Evolutionary conservation across 2,888 invertebrate species (phyloP), one percentile per base, ranked within the genome.

Genomic region (Microctonus hyperodae): DNA sequence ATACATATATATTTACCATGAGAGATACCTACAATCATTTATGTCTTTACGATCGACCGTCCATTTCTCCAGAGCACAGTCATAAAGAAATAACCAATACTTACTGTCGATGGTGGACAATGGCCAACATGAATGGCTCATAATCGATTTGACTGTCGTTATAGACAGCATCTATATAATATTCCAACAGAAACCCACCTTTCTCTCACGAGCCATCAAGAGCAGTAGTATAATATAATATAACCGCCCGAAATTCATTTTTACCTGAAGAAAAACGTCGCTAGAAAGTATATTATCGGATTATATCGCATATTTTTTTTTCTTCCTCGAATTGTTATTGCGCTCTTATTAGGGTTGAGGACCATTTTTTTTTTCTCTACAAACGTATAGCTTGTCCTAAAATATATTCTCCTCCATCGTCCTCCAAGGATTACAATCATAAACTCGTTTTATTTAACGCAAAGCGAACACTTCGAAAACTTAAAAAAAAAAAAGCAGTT

Each of bases 141-240:
- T 79, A 76, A 80, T 79, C 79, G 78, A 78, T 79, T 77, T 75
- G 76, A 78, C 76, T 77, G 77, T 79, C 72, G 69, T 67, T 62
- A 64, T 37, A n/a, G 56, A 65, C 66, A 67, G 74, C 69, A 65
- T 65, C 65, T 63, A 68, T 28, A 51, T 67, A 65, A 67, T 72
- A 71, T 72, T 68, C 60, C 56, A 60, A 37, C 64, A 13, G 44
- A 44, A 44, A 7, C 44, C 16, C 6, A 33, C 40, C 5, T 11
- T 9, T 1, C 31, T 33, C 51, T 51, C 20, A 44, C 44, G 16
- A 44, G 20, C 44, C 44, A 44, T 16, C 16, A 44, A 44, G 44
- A 16, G 16, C 16, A 44, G 16, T n/a, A 44, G 9, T 44, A 7
- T 44, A 44, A 44, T 44, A 44, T 20, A 44, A 44, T n/a, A 44